phyloP scores from a whole-genome alignment of 2,113 vertebrate genomes.

The Thamnophis sirtalis region DNA sequence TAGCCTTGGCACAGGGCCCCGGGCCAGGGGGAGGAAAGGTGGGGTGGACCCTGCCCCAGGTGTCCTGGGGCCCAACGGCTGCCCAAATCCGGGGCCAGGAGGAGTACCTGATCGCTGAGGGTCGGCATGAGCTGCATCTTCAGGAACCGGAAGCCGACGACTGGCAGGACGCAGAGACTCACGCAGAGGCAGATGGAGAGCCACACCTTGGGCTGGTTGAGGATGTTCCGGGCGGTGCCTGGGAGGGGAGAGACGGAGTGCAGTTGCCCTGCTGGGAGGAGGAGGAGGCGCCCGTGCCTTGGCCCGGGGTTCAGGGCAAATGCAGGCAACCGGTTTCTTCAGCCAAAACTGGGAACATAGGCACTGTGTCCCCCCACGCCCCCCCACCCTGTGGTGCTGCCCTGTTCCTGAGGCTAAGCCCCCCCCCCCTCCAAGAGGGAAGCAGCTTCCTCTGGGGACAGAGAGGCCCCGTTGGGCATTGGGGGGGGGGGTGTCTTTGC shows the following conservation, averaged over 20 bases:
- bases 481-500: background rate
- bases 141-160: slow-evolving; percentile 79
- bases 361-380: background rate
- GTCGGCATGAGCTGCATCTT: slow-evolving; percentile 74
- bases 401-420: background rate
- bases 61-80: background rate
- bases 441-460: background rate
- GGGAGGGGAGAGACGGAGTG: slow-evolving; percentile 22
- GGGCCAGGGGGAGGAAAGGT: background rate
- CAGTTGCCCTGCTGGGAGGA: background rate
- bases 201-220: slow-evolving; percentile 85
- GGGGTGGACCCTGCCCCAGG: too few species aligned
- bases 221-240: slow-evolving; percentile 86
- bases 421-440: too few species aligned
- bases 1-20: background rate
- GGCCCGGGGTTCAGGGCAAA: background rate
- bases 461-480: background rate
- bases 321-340: background rate
- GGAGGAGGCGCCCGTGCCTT: background rate
- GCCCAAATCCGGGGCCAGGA: too few species aligned
- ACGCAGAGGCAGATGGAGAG: slow-evolving; percentile 81
- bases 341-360: background rate
- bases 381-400: background rate
- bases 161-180: slow-evolving; percentile 80
- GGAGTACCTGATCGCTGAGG: slow-evolving; percentile 79